These are phyloP conservation scores for Thunnus maccoyii DNA, from an alignment of 2,113 vertebrate genomes.

Conservation along the genomic window DNA sequence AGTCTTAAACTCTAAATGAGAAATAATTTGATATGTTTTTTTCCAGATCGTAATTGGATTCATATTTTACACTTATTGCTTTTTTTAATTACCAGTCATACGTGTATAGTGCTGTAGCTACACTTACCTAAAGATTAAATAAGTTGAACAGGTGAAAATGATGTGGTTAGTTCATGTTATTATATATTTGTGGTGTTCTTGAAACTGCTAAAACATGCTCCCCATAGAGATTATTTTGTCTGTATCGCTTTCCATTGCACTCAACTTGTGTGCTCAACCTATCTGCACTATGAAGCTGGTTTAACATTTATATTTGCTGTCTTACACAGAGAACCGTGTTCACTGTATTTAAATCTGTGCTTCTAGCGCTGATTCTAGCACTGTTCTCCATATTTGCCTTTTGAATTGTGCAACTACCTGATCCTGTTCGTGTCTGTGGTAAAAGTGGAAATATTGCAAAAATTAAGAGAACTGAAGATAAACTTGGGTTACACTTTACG, in stretches of 20 bases:
- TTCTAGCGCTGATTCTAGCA: background rate
- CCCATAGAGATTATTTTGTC: background rate
- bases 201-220: background rate
- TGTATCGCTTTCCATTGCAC: background rate
- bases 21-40: too few relatives aligned
- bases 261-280: background rate
- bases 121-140: too few relatives aligned
- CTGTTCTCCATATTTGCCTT: constrained; percentile 9
- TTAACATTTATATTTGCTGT: constrained; percentile 32
- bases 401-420: constrained; percentile 11
- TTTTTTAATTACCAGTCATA: background rate
- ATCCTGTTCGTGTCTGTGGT: background rate
- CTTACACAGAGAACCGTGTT: background rate
- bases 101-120: too few relatives aligned
- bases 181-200: too few relatives aligned
- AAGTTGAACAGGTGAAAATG: too few relatives aligned
- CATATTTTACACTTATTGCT: background rate
- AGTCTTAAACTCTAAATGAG: too few relatives aligned
- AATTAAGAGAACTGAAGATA: constrained; percentile 20
- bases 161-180: too few relatives aligned
- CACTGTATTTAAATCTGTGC: background rate
- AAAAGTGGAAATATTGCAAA: background rate
- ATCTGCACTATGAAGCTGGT: background rate
- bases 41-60: background rate
- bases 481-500: constrained; percentile 20